phyloP scores from a whole-genome alignment of 2,113 vertebrate genomes.

The Monopterus albus region DNA sequence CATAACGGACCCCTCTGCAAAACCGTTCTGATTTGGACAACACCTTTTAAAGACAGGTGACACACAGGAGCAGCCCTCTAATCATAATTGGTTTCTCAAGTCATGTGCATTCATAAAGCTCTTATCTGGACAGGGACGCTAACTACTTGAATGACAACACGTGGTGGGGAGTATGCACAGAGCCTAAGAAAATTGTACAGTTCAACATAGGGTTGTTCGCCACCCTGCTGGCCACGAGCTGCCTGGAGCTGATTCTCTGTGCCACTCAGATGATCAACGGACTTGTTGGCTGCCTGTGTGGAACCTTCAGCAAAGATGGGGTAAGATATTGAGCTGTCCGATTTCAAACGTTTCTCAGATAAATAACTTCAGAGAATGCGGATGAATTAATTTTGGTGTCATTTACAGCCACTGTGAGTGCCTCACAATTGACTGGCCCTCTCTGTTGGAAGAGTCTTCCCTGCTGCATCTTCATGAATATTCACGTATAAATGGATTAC shows the following conservation, averaged over 20 bases:
- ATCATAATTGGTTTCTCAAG: fast-evolving
- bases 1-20: slow-evolving; percentile 79
- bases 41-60: slow-evolving; percentile 79
- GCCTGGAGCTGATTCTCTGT: slow-evolving; percentile 78
- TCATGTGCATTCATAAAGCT: neutral
- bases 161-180: slow-evolving; percentile 38
- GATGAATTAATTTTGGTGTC: neutral
- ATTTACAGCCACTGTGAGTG: slow-evolving; percentile 44
- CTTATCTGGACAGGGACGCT: slow-evolving; percentile 7
- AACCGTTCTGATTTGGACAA: neutral
- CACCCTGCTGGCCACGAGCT: slow-evolving; percentile 70
- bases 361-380: neutral
- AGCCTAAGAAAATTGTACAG: slow-evolving; percentile 72
- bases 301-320: slow-evolving; percentile 73
- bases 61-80: neutral
- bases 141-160: slow-evolving; percentile 71
- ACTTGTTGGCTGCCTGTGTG: slow-evolving; percentile 82
- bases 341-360: neutral
- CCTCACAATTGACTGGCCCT: neutral
- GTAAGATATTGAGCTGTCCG: slow-evolving; percentile 60
- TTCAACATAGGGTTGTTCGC: slow-evolving; percentile 81
- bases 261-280: slow-evolving; percentile 81
- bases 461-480: no score
- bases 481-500: no score
- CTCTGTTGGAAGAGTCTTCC: slow-evolving; percentile 33